These are phyloP conservation scores for Cheilosia impressa DNA, from an alignment of 2,888 invertebrate genomes.

Conservation along the genomic window DNA sequence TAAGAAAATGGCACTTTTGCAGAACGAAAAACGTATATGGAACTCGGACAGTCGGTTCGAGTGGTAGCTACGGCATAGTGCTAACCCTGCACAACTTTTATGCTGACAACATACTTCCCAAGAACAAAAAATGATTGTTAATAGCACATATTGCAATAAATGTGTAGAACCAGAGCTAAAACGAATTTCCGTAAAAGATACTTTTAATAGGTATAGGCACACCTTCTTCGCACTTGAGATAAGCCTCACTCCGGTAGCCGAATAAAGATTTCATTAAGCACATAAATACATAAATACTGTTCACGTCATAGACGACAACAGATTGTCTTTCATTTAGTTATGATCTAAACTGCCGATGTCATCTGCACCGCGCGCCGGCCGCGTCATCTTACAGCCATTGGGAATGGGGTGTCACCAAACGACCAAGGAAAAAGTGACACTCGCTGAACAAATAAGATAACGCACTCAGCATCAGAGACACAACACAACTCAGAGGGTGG, in stretches of 20 bases:
- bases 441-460: constrained; percentile 78
- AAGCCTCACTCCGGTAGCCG: neutral
- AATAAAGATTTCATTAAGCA: constrained; percentile 60
- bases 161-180: neutral
- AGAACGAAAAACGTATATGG: too few species aligned
- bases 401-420: constrained; percentile 19
- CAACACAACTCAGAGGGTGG: constrained; percentile 18
- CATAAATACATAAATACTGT: constrained; percentile 51
- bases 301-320: constrained; percentile 49
- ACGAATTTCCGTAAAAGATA: neutral
- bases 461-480: constrained; percentile 32
- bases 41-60: too few species aligned
- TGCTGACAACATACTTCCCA: too few species aligned
- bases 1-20: too few species aligned
- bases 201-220: neutral
- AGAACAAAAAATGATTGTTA: too few species aligned
- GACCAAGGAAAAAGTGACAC: constrained; percentile 52
- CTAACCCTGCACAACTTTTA: too few species aligned
- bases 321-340: constrained; percentile 56
- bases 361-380: constrained; percentile 48
- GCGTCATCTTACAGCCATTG: constrained; percentile 31
- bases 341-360: constrained; percentile 62
- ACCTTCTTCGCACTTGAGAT: neutral
- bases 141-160: too few species aligned
- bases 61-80: too few species aligned